Evolutionary conservation across 1,140 invertebrate genomes (phyloP).

Genomic region (Trichomalopsis sarcophagae): DNA sequence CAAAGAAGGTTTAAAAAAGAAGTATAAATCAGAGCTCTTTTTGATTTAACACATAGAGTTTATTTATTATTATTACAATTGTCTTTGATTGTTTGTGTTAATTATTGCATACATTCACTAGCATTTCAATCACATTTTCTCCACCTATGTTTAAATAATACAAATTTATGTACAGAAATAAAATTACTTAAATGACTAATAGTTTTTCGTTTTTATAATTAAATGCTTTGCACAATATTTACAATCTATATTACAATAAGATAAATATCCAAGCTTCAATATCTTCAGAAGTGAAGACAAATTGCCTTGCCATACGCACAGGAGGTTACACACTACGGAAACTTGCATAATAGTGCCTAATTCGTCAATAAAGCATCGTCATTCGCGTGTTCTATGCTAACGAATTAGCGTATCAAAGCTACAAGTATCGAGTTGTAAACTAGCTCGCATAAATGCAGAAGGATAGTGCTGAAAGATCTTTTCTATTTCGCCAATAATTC

Average conservation of each 20-base stretch:
- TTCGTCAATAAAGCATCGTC: not conserved
- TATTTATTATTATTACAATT: constrained; percentile 38
- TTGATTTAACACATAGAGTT: not conserved
- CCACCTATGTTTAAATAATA: constrained; percentile 58
- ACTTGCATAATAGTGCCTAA: constrained; percentile 10
- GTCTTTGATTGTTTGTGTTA: constrained; percentile 50
- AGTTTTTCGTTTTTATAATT: constrained; percentile 52
- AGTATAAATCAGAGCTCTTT: constrained; percentile 13
- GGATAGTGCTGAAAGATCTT: not conserved
- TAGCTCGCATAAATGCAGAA: constrained; percentile 3
- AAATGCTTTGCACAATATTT: constrained; percentile 62
- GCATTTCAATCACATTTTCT: constrained; percentile 72
- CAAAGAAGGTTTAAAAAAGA: not conserved
- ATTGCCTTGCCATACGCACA: constrained; percentile 16
- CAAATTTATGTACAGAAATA: constrained; percentile 66
- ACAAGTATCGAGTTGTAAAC: not conserved
- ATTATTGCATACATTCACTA: constrained; percentile 67
- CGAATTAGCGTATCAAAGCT: not conserved
- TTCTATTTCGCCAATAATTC: too few relatives aligned
- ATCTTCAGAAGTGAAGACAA: constrained; percentile 20
- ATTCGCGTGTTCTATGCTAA: not conserved
- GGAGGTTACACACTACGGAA: constrained; percentile 10
- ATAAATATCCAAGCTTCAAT: constrained; percentile 11
- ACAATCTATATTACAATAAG: constrained; percentile 59
- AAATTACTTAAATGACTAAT: constrained; percentile 52